Percentiles rank a stretch among this genome's conserved stretches.
These are phyloP conservation scores for Premnoplex brunnescens DNA, from an alignment of 2,797 vertebrate species.

Conservation along the genomic window DNA sequence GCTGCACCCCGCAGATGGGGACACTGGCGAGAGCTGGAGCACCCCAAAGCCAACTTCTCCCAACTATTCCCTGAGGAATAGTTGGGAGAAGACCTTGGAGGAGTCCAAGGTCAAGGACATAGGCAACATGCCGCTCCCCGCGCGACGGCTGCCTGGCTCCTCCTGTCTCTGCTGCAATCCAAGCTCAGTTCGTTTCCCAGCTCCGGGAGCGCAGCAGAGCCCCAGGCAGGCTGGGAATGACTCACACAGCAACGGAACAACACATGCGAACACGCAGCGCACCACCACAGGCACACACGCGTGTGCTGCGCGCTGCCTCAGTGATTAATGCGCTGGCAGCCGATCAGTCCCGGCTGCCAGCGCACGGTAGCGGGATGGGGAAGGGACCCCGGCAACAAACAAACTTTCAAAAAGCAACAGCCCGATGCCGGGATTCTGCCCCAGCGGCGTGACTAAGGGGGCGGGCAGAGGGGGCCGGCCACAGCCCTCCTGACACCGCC, in stretches of 20 bases:
- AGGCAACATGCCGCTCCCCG: rapidly evolving
- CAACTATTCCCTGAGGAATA: neutral
- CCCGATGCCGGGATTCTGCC: rapidly evolving
- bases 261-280: neutral
- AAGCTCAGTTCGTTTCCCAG: neutral
- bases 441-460: neutral
- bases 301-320: neutral
- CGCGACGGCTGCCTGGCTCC: neutral
- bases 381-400: rapidly evolving
- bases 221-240: conserved; percentile 19
- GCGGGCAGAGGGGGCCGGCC: rapidly evolving
- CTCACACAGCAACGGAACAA: conserved; percentile 57
- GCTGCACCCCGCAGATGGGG: neutral
- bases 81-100: no score
- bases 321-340: neutral
- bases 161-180: neutral
- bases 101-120: neutral
- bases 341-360: neutral
- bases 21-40: rapidly evolving
- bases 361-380: neutral
- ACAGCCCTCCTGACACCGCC: neutral
- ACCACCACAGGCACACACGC: neutral
- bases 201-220: neutral
- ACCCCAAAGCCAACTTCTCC: neutral
- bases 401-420: neutral